Evolutionary conservation across 2,113 vertebrate genomes (phyloP).

Genomic region (Cygnus buccinator): DNA sequence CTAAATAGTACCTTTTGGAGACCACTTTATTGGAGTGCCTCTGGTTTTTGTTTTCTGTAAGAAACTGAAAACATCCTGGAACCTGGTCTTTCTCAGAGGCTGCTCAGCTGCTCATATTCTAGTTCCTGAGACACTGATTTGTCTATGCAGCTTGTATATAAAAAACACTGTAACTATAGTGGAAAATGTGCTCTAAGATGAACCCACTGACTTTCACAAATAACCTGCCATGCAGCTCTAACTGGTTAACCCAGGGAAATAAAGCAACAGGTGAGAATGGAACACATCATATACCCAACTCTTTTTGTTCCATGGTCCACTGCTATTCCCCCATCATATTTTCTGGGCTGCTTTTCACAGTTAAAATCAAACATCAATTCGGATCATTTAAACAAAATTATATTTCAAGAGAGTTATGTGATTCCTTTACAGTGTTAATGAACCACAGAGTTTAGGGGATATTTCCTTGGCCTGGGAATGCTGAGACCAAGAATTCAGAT

Average conservation of each 20-base stretch:
- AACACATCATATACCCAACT: neutral
- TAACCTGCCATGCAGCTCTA: neutral
- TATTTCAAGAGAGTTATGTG: neutral
- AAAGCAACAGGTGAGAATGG: neutral
- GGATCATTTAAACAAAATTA: neutral
- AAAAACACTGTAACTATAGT: neutral
- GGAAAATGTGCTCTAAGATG: neutral
- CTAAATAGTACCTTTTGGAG: neutral
- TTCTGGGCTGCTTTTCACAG: neutral
- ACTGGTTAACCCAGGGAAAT: neutral
- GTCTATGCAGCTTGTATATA: neutral
- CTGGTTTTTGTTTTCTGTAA: neutral
- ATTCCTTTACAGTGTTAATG: neutral
- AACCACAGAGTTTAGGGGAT: neutral
- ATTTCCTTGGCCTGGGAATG: neutral
- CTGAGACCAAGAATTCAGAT: neutral
- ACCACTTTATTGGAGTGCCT: neutral
- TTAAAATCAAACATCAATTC: neutral
- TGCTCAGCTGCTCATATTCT: neutral
- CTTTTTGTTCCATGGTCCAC: neutral
- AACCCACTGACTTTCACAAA: neutral
- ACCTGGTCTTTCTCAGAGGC: neutral
- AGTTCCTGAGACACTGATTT: neutral
- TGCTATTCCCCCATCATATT: neutral
- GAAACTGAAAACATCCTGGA: neutral